Conservation (phyloP, 2,113 vertebrate species). For the Naja naja region DNA sequence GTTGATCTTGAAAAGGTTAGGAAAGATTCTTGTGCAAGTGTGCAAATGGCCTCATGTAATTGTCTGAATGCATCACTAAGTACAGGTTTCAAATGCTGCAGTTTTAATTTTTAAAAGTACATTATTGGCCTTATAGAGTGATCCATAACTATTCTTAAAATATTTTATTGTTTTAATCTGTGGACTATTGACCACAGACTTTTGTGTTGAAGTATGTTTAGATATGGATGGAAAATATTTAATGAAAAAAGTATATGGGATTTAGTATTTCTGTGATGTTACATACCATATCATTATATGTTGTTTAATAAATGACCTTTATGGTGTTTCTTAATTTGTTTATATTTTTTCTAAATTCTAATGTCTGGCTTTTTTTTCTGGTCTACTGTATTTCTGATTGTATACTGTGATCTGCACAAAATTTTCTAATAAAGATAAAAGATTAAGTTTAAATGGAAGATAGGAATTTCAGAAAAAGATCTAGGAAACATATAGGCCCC, state of each 20-base stretch:
- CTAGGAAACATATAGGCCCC: not conserved
- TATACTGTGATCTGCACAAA: not conserved
- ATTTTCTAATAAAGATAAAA: not conserved
- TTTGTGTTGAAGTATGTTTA: not conserved
- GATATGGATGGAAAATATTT: not conserved
- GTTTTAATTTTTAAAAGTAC: not conserved
- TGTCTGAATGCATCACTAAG: not conserved
- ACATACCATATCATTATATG: not conserved
- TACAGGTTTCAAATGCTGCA: not conserved
- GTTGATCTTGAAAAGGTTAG: not conserved
- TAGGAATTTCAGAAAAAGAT: not conserved
- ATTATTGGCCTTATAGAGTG: not conserved
- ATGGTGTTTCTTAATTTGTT: not conserved
- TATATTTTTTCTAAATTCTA: not conserved
- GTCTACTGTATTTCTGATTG: not conserved
- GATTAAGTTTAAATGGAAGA: not conserved
- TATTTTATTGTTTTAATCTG: not conserved
- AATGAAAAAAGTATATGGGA: not conserved
- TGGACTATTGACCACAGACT: not conserved
- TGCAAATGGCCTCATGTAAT: not conserved
- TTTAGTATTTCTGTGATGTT: not conserved
- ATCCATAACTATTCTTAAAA: not conserved
- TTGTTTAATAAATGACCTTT: not conserved
- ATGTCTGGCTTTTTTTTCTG: not conserved
- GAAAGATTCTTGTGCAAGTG: not conserved